Conservation (phyloP, 2,113 vertebrate genomes). For the Actenoides lindsayi region DNA sequence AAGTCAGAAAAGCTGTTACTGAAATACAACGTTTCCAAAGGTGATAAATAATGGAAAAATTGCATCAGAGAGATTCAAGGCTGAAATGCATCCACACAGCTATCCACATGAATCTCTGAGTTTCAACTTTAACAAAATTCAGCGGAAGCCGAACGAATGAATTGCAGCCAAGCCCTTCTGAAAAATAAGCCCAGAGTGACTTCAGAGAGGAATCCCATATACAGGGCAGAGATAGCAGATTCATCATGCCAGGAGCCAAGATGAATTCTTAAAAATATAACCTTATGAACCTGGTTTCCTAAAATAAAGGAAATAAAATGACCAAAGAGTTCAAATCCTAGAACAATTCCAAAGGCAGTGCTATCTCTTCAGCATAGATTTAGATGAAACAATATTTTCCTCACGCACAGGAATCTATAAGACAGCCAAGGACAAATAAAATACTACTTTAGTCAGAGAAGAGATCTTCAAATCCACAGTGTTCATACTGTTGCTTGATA, state of each 20-base stretch:
- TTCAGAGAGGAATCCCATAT: not conserved
- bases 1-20: not conserved
- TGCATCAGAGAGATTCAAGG: not conserved
- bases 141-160: slow-evolving; percentile 6
- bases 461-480: not conserved
- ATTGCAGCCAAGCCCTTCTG: not conserved
- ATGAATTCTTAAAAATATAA: not conserved
- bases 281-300: not conserved
- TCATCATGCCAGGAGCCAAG: not conserved
- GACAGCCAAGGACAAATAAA: not conserved
- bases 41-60: slow-evolving; percentile 15
- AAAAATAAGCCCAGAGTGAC: not conserved
- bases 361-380: not conserved
- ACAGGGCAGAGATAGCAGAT: not conserved
- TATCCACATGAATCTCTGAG: not conserved
- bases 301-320: not conserved
- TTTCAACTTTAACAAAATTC: slow-evolving; percentile 46
- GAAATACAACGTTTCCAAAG: not conserved
- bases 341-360: not conserved
- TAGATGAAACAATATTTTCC: not conserved
- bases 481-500: not conserved
- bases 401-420: not conserved
- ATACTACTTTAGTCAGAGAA: not conserved
- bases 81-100: not conserved
- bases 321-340: not conserved